Base-by-base conservation (phyloP, 1,140 invertebrate species). In the Drosophila arawakana region DNA sequence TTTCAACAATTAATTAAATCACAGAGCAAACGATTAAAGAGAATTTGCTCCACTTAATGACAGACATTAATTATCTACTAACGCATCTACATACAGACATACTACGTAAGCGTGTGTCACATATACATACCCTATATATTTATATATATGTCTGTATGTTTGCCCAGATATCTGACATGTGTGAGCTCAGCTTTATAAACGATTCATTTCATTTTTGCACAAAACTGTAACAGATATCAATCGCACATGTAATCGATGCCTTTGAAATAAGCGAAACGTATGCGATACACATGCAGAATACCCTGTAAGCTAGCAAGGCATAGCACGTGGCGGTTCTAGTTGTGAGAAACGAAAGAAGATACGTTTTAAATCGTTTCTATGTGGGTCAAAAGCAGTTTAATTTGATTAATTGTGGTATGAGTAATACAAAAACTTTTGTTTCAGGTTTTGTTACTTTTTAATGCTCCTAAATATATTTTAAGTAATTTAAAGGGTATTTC, bases 1-100 rank as follows among this genome's bases (percentile, higher is more conserved):
- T 59, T 73, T 60, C 57, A 73, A 69, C 71, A 73, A 69, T 73
- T 73, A 69, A 69, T 68, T 69, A 73, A 61, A 68, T 60, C 71
- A 69, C 65, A 57, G 18, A 52, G 57, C 41, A 18, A 69, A 68
- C 58, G 65, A 73, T 69, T 69, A 69, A 73, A 61, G 3, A 68
- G 55, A 73, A 54, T 61, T 73, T 60, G 49, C 57, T 69, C 57
- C 52, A 61, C 57, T 69, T 73, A 69, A 69, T 61, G 49, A 66
- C 49, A 43, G 34, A 37, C 65, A 69, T 52, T 69, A 68, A 73
- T 73, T 67, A 73, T 68, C 25, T 39, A 55, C 49, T n/a, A 21
- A 41, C 46, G 21, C n/a, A 62, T 35, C 13, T 25, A 39, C 10
- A 18, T 4, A 25, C 6, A 58, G 2, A 58, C 8, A 54, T 54